Conservation (phyloP, 2,113 vertebrate genomes). For the Danionella cerebrum region DNA sequence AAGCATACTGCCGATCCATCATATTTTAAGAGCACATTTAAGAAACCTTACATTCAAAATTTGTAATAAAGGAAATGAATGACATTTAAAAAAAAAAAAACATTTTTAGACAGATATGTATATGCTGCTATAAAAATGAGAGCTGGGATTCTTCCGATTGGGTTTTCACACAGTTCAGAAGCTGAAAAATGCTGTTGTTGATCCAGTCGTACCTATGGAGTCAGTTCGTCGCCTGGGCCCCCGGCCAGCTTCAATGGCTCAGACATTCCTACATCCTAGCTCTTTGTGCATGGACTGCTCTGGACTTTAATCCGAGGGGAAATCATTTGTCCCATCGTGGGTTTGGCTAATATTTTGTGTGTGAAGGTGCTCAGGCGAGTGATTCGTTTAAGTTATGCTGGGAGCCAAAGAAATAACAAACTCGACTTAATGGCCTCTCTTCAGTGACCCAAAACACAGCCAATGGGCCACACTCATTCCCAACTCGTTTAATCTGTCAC, state of each 20-base stretch:
- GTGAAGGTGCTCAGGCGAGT: constrained; percentile 33
- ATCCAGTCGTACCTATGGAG: constrained; percentile 31
- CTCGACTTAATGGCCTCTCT: constrained; percentile 25
- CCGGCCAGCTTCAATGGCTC: constrained; percentile 25
- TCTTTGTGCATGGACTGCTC: constrained; percentile 24
- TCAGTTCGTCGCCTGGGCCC: constrained; percentile 30
- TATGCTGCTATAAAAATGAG: no score
- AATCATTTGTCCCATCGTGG: constrained; percentile 11
- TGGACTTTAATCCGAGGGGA: constrained; percentile 31
- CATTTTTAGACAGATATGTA: neutral
- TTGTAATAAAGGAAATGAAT: neutral
- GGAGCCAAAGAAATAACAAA: constrained; percentile 9
- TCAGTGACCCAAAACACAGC: constrained; percentile 45
- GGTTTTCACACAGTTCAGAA: constrained; percentile 16
- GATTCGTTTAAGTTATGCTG: constrained; percentile 26
- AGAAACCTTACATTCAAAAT: neutral
- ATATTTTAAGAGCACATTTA: neutral
- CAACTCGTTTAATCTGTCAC: neutral
- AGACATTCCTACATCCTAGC: constrained; percentile 23
- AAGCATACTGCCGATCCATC: no score
- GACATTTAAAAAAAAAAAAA: no score
- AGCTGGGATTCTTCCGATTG: neutral
- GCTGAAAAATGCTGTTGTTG: constrained; percentile 35
- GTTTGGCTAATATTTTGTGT: constrained; percentile 34
- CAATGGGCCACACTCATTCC: constrained; percentile 21